phyloP scores from a whole-genome alignment of 2,888 invertebrate genomes.

The Platycheirus rosarum region DNA sequence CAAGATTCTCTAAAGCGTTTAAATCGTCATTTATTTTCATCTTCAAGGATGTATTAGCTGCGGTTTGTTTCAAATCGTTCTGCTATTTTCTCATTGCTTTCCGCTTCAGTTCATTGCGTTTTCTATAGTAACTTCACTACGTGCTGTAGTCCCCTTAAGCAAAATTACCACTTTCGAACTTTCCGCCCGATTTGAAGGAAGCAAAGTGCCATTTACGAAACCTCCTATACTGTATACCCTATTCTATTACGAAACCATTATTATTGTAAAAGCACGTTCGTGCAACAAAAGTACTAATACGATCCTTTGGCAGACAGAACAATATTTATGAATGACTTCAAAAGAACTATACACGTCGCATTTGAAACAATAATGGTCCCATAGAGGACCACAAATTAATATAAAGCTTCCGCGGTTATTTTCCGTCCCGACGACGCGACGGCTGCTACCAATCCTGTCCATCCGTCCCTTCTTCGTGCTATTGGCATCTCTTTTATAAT shows the following conservation, averaged over 20 bases:
- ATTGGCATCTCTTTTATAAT: conserved; percentile 41
- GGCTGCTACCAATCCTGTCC: neutral
- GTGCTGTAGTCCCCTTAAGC: conserved; percentile 6
- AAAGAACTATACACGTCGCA: conserved; percentile 47
- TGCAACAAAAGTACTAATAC: conserved; percentile 27
- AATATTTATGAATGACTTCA: conserved; percentile 47
- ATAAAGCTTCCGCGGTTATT: conserved; percentile 56
- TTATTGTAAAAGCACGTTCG: conserved; percentile 26
- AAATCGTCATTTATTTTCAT: too few relatives aligned
- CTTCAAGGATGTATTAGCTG: too few relatives aligned
- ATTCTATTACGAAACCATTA: conserved; percentile 1
- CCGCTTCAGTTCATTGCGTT: neutral
- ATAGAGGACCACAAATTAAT: conserved; percentile 66
- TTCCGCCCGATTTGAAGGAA: conserved; percentile 6
- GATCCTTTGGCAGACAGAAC: conserved; percentile 27
- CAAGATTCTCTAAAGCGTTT: too few relatives aligned
- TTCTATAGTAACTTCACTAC: neutral
- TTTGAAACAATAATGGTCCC: conserved; percentile 64
- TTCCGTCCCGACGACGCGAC: too few relatives aligned
- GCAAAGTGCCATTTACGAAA: conserved; percentile 26
- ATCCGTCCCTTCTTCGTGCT: neutral
- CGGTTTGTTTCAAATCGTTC: too few relatives aligned
- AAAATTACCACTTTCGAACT: conserved; percentile 20
- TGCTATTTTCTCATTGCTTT: neutral
- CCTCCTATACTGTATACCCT: conserved; percentile 4